Conservation (phyloP, 2,797 vertebrate genomes). For the Notoglanidium macrostoma region DNA sequence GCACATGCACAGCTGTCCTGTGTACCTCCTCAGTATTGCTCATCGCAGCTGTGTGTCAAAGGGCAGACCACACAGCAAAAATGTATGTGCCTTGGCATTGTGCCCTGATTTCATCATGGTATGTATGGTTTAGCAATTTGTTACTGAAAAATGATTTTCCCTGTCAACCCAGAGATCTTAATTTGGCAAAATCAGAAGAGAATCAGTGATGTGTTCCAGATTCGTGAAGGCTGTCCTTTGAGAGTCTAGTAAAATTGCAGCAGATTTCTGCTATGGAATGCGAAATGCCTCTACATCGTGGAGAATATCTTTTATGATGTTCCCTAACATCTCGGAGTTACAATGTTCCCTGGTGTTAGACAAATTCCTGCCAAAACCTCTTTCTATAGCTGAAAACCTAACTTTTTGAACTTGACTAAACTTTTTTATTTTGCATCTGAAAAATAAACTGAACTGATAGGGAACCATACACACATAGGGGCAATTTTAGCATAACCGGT, state of each 20-base stretch:
- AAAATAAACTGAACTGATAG: neutral
- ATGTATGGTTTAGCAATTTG: neutral
- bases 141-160: neutral
- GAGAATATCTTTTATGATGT: neutral
- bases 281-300: neutral
- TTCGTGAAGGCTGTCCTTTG: neutral
- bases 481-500: neutral
- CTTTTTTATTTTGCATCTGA: neutral
- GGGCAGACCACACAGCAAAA: neutral
- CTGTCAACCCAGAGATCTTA: neutral
- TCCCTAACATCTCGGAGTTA: neutral
- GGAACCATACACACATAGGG: neutral
- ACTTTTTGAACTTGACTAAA: neutral
- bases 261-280: neutral
- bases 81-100: neutral
- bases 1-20: slow-evolving; percentile 24
- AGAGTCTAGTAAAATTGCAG: neutral
- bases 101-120: neutral
- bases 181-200: neutral
- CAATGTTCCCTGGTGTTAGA: neutral
- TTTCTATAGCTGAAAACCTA: neutral
- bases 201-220: neutral
- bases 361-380: neutral
- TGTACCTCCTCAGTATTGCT: neutral
- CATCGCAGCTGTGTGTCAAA: neutral